phyloP scores from a whole-genome alignment of 2,113 vertebrate species.

The Australoheros scitulus region DNA sequence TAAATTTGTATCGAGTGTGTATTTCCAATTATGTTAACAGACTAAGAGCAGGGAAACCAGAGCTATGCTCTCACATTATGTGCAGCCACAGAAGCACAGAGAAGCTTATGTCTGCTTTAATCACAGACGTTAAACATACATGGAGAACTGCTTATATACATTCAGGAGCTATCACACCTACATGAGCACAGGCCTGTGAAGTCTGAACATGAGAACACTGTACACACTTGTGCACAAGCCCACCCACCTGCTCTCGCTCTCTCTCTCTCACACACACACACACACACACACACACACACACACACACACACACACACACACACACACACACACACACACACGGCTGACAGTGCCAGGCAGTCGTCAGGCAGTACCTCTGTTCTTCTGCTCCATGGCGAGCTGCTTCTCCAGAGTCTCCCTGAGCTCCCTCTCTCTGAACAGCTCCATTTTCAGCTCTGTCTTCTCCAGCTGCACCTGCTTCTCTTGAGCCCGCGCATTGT shows the following conservation, averaged over 20 bases:
- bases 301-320: background rate
- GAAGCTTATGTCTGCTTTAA: slow-evolving; percentile 32
- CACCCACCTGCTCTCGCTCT: background rate
- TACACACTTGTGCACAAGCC: background rate
- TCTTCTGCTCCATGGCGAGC: slow-evolving; percentile 98
- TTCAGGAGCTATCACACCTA: slow-evolving; percentile 29
- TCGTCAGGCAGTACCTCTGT: slow-evolving; percentile 87
- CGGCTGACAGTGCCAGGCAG: slow-evolving; percentile 33
- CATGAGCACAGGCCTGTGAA: slow-evolving; percentile 17
- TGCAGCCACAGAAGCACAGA: slow-evolving; percentile 17
- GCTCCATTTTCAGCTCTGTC: slow-evolving; percentile 99
- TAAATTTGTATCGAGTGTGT: slow-evolving; percentile 72
- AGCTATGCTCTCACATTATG: slow-evolving; percentile 31
- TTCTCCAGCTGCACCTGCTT: slow-evolving; percentile 99
- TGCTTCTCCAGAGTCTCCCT: slow-evolving; percentile 98
- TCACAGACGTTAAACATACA: slow-evolving; percentile 44
- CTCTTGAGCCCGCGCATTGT: slow-evolving; percentile 98
- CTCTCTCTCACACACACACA: background rate
- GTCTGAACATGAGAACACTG: slow-evolving; percentile 6
- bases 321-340: background rate
- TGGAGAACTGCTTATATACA: slow-evolving; percentile 18
- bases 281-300: background rate
- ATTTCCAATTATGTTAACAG: slow-evolving; percentile 74
- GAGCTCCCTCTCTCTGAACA: slow-evolving; percentile 97
- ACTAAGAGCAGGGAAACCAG: slow-evolving; percentile 21